A percentile compares a stretch with the other conserved stretches of the same genome.
phyloP scores from a whole-genome alignment of 1,140 invertebrate genomes.

The Dolichoris vasculosae region DNA sequence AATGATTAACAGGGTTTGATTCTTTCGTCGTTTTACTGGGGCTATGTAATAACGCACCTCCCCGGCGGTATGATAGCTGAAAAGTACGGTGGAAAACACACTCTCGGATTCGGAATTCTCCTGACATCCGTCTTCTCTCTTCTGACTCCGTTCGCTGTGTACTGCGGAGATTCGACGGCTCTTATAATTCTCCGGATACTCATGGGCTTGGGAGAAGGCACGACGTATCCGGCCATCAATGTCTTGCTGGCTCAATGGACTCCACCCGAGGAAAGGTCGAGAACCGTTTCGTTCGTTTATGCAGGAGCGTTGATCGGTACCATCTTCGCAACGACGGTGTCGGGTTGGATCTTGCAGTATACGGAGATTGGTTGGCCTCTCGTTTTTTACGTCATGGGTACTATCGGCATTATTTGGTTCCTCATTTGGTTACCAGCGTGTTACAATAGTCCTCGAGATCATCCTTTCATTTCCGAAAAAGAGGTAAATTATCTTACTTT shows the following conservation, averaged over 20 bases:
- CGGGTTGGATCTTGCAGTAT: slow-evolving; percentile 81
- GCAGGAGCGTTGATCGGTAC: slow-evolving; percentile 43
- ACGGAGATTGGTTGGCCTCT: slow-evolving; percentile 80
- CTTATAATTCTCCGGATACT: slow-evolving; percentile 20
- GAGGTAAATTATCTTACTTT: slow-evolving; percentile 18
- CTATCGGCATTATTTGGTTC: slow-evolving; percentile 83
- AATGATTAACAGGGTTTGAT: slow-evolving; percentile 40
- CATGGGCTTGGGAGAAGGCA: slow-evolving; percentile 47
- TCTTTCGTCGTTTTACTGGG: slow-evolving; percentile 42
- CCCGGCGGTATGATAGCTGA: slow-evolving; percentile 44
- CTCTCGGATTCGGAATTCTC: slow-evolving; percentile 30
- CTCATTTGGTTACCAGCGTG: slow-evolving; percentile 77
- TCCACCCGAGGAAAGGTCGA: slow-evolving; percentile 34
- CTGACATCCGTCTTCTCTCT: slow-evolving; percentile 37
- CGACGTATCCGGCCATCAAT: slow-evolving; percentile 43
- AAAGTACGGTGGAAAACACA: slow-evolving; percentile 42
- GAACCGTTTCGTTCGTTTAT: slow-evolving; percentile 43
- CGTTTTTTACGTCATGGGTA: slow-evolving; percentile 90
- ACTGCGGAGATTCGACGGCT: slow-evolving; percentile 16
- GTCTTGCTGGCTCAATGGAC: slow-evolving; percentile 43
- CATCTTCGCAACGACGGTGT: slow-evolving; percentile 69
- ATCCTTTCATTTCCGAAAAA: slow-evolving; percentile 38
- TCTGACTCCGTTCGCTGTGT: slow-evolving; percentile 6
- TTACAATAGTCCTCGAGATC: slow-evolving; percentile 41
- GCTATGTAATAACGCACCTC: slow-evolving; percentile 42